Percentiles rank a stretch among this genome's conserved stretches.
Conservation (phyloP, 2,888 invertebrate species). For the Latheticus oryzae region DNA sequence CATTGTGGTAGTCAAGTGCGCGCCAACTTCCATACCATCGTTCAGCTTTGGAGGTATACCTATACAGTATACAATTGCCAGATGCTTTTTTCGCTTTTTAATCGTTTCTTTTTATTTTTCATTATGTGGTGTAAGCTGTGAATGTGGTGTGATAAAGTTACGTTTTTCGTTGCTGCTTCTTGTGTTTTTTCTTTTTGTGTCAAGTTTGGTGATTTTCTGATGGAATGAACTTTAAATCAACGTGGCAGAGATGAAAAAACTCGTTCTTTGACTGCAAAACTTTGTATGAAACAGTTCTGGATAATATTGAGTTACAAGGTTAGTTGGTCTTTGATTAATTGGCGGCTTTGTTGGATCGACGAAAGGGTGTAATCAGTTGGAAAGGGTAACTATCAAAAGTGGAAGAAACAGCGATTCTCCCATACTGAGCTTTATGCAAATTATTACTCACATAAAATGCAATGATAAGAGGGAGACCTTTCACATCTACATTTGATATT, state of each 20-base stretch:
- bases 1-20: constrained; percentile 29
- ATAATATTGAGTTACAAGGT: constrained; percentile 49
- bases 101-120: constrained; percentile 9
- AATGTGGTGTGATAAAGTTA: constrained; percentile 23
- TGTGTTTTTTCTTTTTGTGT: constrained; percentile 9
- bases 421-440: too few species aligned
- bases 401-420: too few species aligned
- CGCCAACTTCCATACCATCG: constrained; percentile 17
- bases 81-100: constrained; percentile 4
- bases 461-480: too few species aligned
- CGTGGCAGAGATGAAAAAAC: constrained; percentile 25
- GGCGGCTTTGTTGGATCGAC: constrained; percentile 11
- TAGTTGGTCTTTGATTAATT: constrained; percentile 41
- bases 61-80: constrained; percentile 18
- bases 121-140: constrained; percentile 29
- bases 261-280: constrained; percentile 17
- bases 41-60: constrained; percentile 26
- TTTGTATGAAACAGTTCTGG: constrained; percentile 34
- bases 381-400: constrained; percentile 18
- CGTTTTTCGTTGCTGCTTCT: constrained; percentile 24
- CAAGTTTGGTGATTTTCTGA: constrained; percentile 19
- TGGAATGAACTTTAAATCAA: constrained; percentile 9
- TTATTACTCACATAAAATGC: too few species aligned
- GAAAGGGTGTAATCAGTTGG: constrained; percentile 13
- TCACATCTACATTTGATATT: too few species aligned